Conservation (phyloP, 2,888 invertebrate genomes). For the Formica aserva region DNA sequence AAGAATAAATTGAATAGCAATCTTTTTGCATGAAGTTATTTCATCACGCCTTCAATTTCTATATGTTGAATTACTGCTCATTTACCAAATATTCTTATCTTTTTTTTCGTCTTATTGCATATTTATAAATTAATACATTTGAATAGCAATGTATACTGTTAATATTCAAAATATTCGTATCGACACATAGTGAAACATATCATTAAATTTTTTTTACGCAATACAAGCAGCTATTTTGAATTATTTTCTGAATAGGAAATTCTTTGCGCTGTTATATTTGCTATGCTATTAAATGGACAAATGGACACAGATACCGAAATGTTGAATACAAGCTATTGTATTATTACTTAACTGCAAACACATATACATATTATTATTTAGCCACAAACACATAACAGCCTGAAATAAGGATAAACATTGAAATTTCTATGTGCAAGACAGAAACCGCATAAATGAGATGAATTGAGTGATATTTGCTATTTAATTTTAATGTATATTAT, state of each 20-base stretch:
- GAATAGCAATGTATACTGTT: background rate
- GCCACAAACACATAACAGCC: slow-evolving; percentile 4
- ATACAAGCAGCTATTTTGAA: slow-evolving; percentile 32
- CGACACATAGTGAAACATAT: slow-evolving; percentile 3
- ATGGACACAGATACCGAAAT: slow-evolving; percentile 13
- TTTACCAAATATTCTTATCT: slow-evolving; percentile 4
- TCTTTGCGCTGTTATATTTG: slow-evolving; percentile 7
- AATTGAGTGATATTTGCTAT: background rate
- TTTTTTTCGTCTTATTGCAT: slow-evolving; percentile 9
- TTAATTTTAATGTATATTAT: slow-evolving; percentile 21
- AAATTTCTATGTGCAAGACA: slow-evolving; percentile 29
- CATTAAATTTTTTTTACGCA: slow-evolving; percentile 16
- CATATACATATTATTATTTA: slow-evolving; percentile 1
- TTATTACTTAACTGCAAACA: slow-evolving; percentile 17
- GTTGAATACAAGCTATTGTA: slow-evolving; percentile 19
- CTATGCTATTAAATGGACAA: slow-evolving; percentile 9
- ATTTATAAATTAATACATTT: slow-evolving; percentile 41
- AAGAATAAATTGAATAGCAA: slow-evolving; percentile 39
- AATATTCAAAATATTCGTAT: slow-evolving; percentile 25
- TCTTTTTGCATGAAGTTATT: slow-evolving; percentile 33
- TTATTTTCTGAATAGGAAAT: slow-evolving; percentile 22
- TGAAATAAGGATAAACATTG: slow-evolving; percentile 32
- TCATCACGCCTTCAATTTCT: slow-evolving; percentile 13
- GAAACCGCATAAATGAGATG: background rate
- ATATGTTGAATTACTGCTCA: slow-evolving; percentile 16